Base-by-base conservation (phyloP, 2,888 invertebrate species). In the Corythucha ciliata region DNA sequence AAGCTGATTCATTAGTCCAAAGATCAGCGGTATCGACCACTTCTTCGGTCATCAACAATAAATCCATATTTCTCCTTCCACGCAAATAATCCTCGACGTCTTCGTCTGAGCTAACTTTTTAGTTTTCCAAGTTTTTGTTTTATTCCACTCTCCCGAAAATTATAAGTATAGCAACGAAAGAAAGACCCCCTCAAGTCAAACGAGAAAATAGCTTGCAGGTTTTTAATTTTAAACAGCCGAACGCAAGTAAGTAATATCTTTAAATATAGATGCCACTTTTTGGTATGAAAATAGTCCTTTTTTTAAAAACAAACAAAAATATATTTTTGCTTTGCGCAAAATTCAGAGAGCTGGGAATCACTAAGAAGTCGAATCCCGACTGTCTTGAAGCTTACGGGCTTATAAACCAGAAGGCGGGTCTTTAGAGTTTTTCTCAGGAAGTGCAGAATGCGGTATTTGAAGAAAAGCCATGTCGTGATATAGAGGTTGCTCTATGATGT, bases 371-470 rank as follows among this genome's bases (percentile, higher is more conserved):
- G n/a, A n/a, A n/a, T n/a, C 18, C 25, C 25, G 33, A 41, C 41
- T 49, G 49, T 41, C 41, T 41, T 52, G 3, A 42, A 53, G 33
- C 14, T n/a, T 34, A n/a, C n/a, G n/a, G n/a, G 20, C 32, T 56
- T 33, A 57, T 44, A 21, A 44, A 22, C 22, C 22, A 47, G 48
- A 48, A 53, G 62, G 62, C 51, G 62, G 62, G 52, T 62, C 62
- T 58, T 62, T 62, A 44, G 60, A 60, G 39, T 62, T 62, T 50
- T 62, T 62, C 58, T 62, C 62, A 41, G 62, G 62, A 40, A 59
- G 55, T 33, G 61, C 62, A 48, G 61, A 62, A 58, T 61, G 61
- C 36, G 61, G 59, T 48, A 62, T 58, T 48, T 61, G 61, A 34
- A 62, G 54, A 32, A 62, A 60, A 44, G 62, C 59, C 62, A 61